These are phyloP conservation scores for Mythimna loreyi DNA, from an alignment of 2,888 invertebrate genomes.

Conservation along the genomic window DNA sequence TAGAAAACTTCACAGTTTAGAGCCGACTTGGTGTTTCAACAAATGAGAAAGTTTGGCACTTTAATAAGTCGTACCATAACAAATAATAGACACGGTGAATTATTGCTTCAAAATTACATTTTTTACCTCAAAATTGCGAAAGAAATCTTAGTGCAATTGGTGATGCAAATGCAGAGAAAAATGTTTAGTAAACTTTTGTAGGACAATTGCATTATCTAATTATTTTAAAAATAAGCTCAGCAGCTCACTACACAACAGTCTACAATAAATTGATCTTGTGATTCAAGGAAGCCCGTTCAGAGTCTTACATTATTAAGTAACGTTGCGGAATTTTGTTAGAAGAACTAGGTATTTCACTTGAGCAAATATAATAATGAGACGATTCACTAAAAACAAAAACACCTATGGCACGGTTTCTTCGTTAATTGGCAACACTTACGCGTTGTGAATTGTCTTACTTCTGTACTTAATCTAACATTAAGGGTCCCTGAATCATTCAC, in stretches of 20 bases:
- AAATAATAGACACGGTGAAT: conserved; percentile 61
- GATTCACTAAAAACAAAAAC: conserved; percentile 76
- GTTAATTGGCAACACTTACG: conserved; percentile 77
- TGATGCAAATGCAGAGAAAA: conserved; percentile 47
- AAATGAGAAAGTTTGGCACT: conserved; percentile 62
- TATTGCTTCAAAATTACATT: conserved; percentile 63
- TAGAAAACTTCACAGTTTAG: conserved; percentile 48
- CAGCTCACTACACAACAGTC: conserved; percentile 60
- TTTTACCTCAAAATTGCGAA: conserved; percentile 52
- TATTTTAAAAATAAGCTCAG: conserved; percentile 66
- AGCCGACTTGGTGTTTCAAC: conserved; percentile 50
- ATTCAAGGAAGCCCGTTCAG: conserved; percentile 82
- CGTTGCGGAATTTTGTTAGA: conserved; percentile 68
- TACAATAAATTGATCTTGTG: conserved; percentile 74
- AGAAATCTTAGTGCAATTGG: conserved; percentile 45
- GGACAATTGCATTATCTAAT: conserved; percentile 52
- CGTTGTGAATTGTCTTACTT: conserved; percentile 64
- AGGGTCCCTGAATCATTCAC: conserved; percentile 68
- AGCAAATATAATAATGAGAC: conserved; percentile 80
- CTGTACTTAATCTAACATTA: conserved; percentile 72
- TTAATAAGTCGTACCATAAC: conserved; percentile 52
- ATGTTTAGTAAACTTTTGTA: conserved; percentile 34
- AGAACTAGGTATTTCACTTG: conserved; percentile 74
- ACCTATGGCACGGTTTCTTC: conserved; percentile 88
- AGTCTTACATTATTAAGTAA: conserved; percentile 78